Evolutionary conservation across 2,113 vertebrate genomes (phyloP), one percentile per base, ranked within the genome.

Genomic region (Gopherus flavomarginatus): DNA sequence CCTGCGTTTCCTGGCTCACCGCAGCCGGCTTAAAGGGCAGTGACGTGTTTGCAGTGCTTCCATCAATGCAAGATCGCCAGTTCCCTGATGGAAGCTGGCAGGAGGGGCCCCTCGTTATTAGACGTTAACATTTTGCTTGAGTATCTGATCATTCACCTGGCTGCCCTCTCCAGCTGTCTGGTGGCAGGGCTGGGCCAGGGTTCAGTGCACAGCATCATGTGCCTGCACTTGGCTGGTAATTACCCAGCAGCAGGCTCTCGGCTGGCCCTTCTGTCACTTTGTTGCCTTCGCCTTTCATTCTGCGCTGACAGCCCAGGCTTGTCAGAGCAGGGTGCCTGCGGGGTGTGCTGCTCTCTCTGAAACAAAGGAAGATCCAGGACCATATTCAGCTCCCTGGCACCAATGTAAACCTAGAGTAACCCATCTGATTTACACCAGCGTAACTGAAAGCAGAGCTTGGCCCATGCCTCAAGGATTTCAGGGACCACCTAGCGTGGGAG

Each of bases 1-100:
- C 52, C 89, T 94, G 10, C 35, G 1, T 65, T 72, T 83, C 89
- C 89, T 90, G 93, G 86, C 93, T 96, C 85, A 0, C 42, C 6
- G 57, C 77, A 93, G 59, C 94, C 79, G 59, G 35, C 85, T 91
- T 44, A 91, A 94, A 96, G 95, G 92, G 94, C 94, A 96, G 65
- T 31, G 92, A 83, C 0, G 31, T 82, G 86, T 85, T 22, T 59
- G 82, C 11, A 75, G 85, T 0, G 0, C 75, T 89, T 90, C 52
- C 1, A 0, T 81, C 85, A 77, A 84, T 31, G 83, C 14, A 26
- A 88, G 83, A 29, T 83, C 0, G 0, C 85, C 79, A 81, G 65
- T 53, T 38, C 80, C 62, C 8, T 14, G 90, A 80, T 38, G 85
- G 91, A n/a, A 90, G 78, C 29, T 93, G 93, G 59, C 91, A 87